Conservation (phyloP, 2,113 vertebrate genomes). For the Odontesthes bonariensis region DNA sequence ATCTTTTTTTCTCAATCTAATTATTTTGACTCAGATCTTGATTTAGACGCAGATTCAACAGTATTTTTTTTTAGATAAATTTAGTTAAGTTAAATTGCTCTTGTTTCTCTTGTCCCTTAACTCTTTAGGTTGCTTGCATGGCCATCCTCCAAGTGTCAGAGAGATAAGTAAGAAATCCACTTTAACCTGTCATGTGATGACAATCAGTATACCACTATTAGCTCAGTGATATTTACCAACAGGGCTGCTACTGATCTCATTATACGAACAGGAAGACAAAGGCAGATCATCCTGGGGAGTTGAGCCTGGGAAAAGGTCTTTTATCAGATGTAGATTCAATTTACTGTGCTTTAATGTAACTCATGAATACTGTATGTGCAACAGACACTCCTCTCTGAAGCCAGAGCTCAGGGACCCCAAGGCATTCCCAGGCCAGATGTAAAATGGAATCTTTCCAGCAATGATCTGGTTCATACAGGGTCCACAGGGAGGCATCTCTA, state of each 20-base stretch:
- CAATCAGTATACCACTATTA: conserved; percentile 7
- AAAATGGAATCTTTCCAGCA: conserved; percentile 19
- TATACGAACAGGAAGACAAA: conserved; percentile 33
- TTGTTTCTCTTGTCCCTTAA: background rate
- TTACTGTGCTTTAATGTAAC: background rate
- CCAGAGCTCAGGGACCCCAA: conserved; percentile 6
- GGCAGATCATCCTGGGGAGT: conserved; percentile 4
- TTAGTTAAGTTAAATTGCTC: background rate
- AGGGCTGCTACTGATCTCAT: conserved; percentile 41
- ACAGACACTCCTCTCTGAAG: background rate
- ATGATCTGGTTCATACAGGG: background rate
- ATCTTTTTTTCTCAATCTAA: too few relatives aligned
- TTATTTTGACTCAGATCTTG: too few relatives aligned
- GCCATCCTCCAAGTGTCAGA: conserved; percentile 26
- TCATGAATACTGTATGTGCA: background rate
- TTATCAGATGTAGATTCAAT: background rate
- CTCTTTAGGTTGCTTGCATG: conserved; percentile 6
- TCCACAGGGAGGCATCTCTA: background rate
- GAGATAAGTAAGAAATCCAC: conserved; percentile 53
- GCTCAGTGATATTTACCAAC: conserved; percentile 36
- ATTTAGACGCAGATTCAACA: too few relatives aligned
- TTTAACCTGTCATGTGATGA: conserved; percentile 31
- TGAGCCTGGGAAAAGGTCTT: background rate
- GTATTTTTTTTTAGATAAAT: too few relatives aligned
- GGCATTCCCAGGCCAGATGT: conserved; percentile 15